Conservation (phyloP, 2,888 invertebrate species). For the Aspidiotus destructor region DNA sequence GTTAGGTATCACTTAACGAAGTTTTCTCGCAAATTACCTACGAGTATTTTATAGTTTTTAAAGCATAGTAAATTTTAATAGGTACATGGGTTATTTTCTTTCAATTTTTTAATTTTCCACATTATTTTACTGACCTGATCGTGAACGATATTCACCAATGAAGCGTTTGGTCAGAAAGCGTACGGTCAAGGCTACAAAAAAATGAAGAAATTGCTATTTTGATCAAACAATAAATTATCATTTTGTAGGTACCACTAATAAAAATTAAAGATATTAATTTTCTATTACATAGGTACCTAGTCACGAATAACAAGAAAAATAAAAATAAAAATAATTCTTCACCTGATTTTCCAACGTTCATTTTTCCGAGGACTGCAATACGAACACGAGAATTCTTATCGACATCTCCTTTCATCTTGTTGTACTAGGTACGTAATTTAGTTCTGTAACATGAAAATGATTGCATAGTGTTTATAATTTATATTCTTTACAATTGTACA, state of each 20-base stretch:
- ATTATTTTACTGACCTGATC: constrained; percentile 54
- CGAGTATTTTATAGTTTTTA: too few relatives aligned
- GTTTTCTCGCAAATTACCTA: too few relatives aligned
- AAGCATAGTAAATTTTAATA: neutral
- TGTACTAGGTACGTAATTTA: too few relatives aligned
- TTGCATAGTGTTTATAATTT: too few relatives aligned
- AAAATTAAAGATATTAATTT: too few relatives aligned
- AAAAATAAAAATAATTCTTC: constrained; percentile 40
- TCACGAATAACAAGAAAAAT: too few relatives aligned
- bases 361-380: constrained; percentile 65
- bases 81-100: too few relatives aligned
- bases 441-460: too few relatives aligned
- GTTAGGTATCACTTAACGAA: too few relatives aligned
- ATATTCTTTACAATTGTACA: too few relatives aligned
- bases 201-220: constrained; percentile 39
- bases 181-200: constrained; percentile 61
- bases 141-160: constrained; percentile 71
- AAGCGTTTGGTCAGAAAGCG: constrained; percentile 66
- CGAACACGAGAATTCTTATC: constrained; percentile 49
- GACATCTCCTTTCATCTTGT: constrained; percentile 7
- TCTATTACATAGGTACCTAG: too few relatives aligned
- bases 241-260: too few relatives aligned
- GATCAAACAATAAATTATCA: neutral
- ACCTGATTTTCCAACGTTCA: constrained; percentile 73
- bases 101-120: neutral